Percentiles rank a stretch among this genome's conserved stretches.
These are phyloP conservation scores for Mus minutoides DNA, from an alignment of 2,797 vertebrate genomes.

Conservation along the genomic window DNA sequence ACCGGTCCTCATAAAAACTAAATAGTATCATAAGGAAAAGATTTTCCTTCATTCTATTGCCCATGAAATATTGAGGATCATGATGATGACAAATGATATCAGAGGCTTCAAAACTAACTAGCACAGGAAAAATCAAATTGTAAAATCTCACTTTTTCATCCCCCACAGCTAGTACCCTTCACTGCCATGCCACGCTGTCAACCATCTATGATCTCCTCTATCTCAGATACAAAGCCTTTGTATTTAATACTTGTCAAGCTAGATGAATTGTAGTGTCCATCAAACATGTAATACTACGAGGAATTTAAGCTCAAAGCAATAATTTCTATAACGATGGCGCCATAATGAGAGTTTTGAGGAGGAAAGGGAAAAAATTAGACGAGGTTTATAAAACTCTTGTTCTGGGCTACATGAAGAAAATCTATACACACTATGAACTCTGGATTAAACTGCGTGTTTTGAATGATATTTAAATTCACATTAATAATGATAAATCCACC, in stretches of 20 bases:
- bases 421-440: background rate
- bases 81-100: background rate
- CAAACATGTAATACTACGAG: background rate
- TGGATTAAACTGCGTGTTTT: conserved; percentile 19
- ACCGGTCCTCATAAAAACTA: background rate
- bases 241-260: background rate
- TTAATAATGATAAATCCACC: background rate
- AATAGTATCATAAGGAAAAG: background rate
- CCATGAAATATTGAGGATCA: background rate
- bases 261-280: background rate
- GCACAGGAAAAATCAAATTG: background rate
- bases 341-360: background rate
- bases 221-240: background rate
- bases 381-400: background rate
- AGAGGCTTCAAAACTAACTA: background rate
- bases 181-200: background rate
- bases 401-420: background rate
- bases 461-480: background rate
- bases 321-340: background rate
- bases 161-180: background rate
- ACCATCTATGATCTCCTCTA: background rate
- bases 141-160: no score
- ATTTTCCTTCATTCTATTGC: background rate
- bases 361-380: background rate
- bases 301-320: conserved; percentile 44